These are phyloP conservation scores for Falco concolor DNA, from an alignment of 2,797 vertebrate genomes.

Conservation along the genomic window DNA sequence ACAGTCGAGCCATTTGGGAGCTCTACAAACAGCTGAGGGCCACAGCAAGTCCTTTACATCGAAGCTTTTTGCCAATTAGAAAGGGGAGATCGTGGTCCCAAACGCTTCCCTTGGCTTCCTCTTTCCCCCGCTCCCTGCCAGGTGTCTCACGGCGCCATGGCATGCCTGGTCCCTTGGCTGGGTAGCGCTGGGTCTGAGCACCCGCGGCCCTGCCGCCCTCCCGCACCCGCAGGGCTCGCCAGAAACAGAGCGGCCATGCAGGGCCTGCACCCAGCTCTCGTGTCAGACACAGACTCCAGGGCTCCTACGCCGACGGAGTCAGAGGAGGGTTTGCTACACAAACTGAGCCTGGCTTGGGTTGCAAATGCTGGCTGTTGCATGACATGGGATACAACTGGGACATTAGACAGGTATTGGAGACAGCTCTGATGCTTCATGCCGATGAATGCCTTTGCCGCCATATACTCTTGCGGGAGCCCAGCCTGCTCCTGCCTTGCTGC, in stretches of 20 bases:
- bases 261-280: not conserved
- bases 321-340: slow-evolving; percentile 26
- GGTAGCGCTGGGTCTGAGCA: not conserved
- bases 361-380: slow-evolving; percentile 52
- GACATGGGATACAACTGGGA: slow-evolving; percentile 26
- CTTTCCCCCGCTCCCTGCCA: not conserved
- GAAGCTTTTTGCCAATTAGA: not conserved
- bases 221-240: not conserved
- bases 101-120: not conserved
- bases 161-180: not conserved
- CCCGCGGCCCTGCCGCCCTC: not conserved
- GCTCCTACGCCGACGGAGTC: not conserved
- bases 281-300: not conserved
- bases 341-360: slow-evolving; percentile 39
- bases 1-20: not conserved
- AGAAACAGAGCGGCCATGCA: not conserved
- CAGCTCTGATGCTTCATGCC: slow-evolving; percentile 62
- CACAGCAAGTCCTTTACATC: not conserved
- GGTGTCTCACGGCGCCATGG: rapidly evolving
- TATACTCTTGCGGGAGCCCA: not conserved
- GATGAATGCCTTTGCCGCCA: slow-evolving; percentile 47
- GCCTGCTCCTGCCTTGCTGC: not conserved
- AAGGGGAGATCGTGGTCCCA: not conserved
- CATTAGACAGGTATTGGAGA: slow-evolving; percentile 47
- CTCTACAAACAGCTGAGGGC: not conserved